These are phyloP conservation scores for Microcebus jonahi DNA, from an alignment of 2,113 vertebrate genomes.

Conservation along the genomic window DNA sequence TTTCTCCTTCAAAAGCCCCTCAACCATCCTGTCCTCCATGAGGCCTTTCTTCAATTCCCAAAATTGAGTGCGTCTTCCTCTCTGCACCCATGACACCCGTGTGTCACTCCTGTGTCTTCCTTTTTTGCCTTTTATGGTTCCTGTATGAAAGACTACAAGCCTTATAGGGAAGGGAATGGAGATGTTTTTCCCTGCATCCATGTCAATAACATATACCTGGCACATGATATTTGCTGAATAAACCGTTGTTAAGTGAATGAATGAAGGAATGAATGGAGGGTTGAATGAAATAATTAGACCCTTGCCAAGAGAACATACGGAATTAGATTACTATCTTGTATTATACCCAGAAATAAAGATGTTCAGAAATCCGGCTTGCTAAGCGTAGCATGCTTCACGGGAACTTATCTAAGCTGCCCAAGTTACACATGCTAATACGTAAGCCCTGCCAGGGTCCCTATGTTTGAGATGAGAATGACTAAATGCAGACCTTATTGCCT, in stretches of 20 bases:
- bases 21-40: background rate
- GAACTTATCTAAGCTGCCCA: background rate
- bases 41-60: background rate
- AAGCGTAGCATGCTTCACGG: background rate
- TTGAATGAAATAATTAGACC: background rate
- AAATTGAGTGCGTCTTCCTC: background rate
- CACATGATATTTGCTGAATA: background rate
- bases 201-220: background rate
- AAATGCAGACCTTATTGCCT: background rate
- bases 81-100: too few species aligned
- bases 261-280: too few species aligned
- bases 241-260: background rate
- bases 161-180: background rate
- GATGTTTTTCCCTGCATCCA: background rate
- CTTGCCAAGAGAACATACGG: background rate
- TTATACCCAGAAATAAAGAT: constrained; percentile 31
- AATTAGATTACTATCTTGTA: background rate
- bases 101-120: background rate
- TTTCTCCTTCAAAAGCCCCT: background rate
- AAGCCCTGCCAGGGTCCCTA: background rate
- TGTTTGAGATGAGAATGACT: background rate
- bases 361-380: background rate
- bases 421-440: background rate
- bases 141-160: background rate
- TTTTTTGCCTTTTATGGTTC: background rate